A percentile compares a stretch with the other conserved stretches of the same genome.
Conservation (phyloP, 2,888 invertebrate species). For the Thymelicus lineola region DNA sequence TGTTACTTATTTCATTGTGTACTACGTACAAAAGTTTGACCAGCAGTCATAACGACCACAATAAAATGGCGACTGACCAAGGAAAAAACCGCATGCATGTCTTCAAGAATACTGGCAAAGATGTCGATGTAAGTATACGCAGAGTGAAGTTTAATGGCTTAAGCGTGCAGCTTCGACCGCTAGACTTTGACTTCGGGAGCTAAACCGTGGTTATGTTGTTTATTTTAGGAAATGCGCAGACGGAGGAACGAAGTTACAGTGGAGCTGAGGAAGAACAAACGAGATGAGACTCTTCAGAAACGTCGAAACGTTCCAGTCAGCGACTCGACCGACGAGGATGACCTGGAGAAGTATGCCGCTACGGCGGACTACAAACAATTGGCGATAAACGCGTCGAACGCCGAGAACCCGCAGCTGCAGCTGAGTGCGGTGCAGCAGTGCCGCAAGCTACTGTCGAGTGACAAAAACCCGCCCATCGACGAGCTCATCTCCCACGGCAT, state of each 20-base stretch:
- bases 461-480: constrained; percentile 99
- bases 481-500: constrained; percentile 97
- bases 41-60: constrained; percentile 63
- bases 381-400: constrained; percentile 93
- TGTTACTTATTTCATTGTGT: constrained; percentile 75
- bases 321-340: constrained; percentile 93
- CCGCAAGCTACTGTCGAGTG: constrained; percentile 97
- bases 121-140: constrained; percentile 95
- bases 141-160: constrained; percentile 14
- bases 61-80: constrained; percentile 92
- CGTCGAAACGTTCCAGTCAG: constrained; percentile 96
- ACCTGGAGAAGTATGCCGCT: constrained; percentile 88
- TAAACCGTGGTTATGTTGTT: constrained; percentile 42
- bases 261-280: constrained; percentile 98
- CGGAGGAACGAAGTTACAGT: constrained; percentile 98
- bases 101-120: constrained; percentile 99
- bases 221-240: constrained; percentile 96
- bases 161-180: neutral
- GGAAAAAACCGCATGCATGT: constrained; percentile 95
- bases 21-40: constrained; percentile 64
- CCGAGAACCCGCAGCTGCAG: constrained; percentile 92
- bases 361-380: constrained; percentile 92
- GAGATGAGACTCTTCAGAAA: constrained; percentile 98
- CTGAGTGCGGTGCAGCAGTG: constrained; percentile 97
- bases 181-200: neutral